phyloP scores from a whole-genome alignment of 1,140 invertebrate genomes.

The Plutomurus gul region DNA sequence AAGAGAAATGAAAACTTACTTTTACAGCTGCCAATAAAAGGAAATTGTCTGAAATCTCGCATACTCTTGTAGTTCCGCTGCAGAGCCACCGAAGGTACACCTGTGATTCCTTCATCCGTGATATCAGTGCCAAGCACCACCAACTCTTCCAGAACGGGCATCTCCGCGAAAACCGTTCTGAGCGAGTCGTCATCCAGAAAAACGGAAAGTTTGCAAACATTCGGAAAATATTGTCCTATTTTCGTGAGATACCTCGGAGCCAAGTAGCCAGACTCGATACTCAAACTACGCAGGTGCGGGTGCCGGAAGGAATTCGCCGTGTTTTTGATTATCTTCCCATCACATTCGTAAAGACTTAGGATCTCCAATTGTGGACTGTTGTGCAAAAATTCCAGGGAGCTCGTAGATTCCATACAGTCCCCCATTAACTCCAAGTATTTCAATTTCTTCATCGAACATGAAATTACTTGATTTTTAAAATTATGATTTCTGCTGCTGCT shows the following conservation, averaged over 20 bases:
- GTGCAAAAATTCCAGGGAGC: conserved; percentile 32
- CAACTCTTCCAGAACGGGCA: conserved; percentile 38
- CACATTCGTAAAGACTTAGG: conserved; percentile 24
- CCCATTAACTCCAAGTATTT: conserved; percentile 34
- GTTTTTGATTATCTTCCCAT: not conserved
- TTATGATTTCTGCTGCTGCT: not conserved
- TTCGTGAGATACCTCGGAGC: not conserved
- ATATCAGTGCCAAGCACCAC: conserved; percentile 40
- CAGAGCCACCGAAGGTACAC: not conserved
- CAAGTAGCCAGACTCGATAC: conserved; percentile 37
- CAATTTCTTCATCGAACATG: conserved; percentile 5
- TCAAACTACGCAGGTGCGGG: not conserved
- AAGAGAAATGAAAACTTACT: conserved; percentile 30
- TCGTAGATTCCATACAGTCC: not conserved
- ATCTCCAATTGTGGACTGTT: not conserved
- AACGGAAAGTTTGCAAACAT: conserved; percentile 29
- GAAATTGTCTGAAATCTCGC: conserved; percentile 31
- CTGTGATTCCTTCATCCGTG: conserved; percentile 48
- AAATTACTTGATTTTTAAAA: not conserved
- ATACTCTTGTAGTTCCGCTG: conserved; percentile 19
- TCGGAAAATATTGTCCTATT: conserved; percentile 29
- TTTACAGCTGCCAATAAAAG: conserved; percentile 46
- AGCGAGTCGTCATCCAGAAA: conserved; percentile 45
- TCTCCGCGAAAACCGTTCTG: conserved; percentile 23
- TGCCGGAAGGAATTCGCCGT: not conserved